Evolutionary conservation across 2,113 vertebrate species (phyloP), one percentile per base, ranked within the genome.

Genomic region (Machaerirhynchus nigripectus): DNA sequence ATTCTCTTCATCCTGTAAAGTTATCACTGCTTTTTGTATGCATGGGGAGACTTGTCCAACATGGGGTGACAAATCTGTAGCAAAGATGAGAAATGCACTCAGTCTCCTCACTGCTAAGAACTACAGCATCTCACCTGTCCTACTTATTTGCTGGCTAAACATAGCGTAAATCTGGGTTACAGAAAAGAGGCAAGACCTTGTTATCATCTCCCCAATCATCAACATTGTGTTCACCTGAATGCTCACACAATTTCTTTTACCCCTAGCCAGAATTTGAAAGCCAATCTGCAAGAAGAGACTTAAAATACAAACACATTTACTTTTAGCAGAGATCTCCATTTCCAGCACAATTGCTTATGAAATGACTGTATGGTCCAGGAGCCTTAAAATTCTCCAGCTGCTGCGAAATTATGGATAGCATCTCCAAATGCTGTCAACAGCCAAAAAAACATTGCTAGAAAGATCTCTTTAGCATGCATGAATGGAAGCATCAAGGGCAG

Each of bases 391-490:
- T 73, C 46, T 91, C 57, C 42, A 74, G 52, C 37, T 93, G 37
- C 37, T 63, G 31, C 89, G 75, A 94, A 91, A 91, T 78, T 87
- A 92, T 4, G 37, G 70, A 85, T 55, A 70, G 49, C 46, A 89
- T 75, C 64, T 90, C 53, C 56, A 91, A 94, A 81, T 31, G 15
- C 56, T 88, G 88, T 92, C 88, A 91, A 87, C 39, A 77, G 80
- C 33, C 61, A 93, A 67, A 40, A 63, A 93, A 85, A 84, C 37
- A 39, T 60, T 89, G 90, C 88, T 96, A 91, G 89, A 92, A 89
- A 91, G 67, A 91, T 67, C 70, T 79, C 69, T 82, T 96, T 82
- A 84, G 84, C 61, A 95, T 91, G 96, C 92, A 91, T 76, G 84
- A 81, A 78, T 52, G 35, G 81, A 85, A 85, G 73, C 60, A 87